These are phyloP conservation scores for Agrotis ipsilon DNA, from an alignment of 2,888 invertebrate genomes.

Conservation along the genomic window DNA sequence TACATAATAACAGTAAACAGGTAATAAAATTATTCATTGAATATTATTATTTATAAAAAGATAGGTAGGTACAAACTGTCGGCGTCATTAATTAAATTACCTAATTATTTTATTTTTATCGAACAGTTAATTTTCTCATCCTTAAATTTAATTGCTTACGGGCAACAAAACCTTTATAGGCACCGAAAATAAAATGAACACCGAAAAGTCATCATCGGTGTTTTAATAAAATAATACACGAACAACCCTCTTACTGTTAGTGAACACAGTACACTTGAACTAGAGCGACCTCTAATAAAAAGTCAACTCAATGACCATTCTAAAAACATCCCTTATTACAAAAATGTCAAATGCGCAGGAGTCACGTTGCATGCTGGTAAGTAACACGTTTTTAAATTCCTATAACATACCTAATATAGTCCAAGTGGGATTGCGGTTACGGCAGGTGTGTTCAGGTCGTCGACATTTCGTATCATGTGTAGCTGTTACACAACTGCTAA, in stretches of 20 bases:
- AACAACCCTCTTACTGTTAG: too few species aligned
- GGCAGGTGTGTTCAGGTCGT: slow-evolving; percentile 83
- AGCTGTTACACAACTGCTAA: slow-evolving; percentile 30
- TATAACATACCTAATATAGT: slow-evolving; percentile 73
- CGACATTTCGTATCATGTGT: slow-evolving; percentile 78
- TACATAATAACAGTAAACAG: background rate
- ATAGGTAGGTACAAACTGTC: background rate
- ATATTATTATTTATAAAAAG: slow-evolving; percentile 10
- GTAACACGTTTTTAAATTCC: slow-evolving; percentile 67
- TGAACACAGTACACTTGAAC: too few species aligned
- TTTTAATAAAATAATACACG: background rate
- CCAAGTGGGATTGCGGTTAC: slow-evolving; percentile 78
- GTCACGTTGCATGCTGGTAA: slow-evolving; percentile 56
- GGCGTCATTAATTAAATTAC: background rate
- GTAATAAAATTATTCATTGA: slow-evolving; percentile 15
- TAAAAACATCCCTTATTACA: slow-evolving; percentile 27
- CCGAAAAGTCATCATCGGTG: background rate
- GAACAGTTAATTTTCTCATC: background rate
- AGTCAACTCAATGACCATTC: background rate
- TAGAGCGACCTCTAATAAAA: too few species aligned
- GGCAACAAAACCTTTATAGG: too few species aligned
- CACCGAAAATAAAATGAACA: rapidly evolving
- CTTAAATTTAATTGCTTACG: background rate
- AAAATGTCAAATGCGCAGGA: slow-evolving; percentile 53
- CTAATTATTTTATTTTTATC: background rate